phyloP scores from a whole-genome alignment of 2,797 vertebrate genomes.

The Phaenicophaeus curvirostris region DNA sequence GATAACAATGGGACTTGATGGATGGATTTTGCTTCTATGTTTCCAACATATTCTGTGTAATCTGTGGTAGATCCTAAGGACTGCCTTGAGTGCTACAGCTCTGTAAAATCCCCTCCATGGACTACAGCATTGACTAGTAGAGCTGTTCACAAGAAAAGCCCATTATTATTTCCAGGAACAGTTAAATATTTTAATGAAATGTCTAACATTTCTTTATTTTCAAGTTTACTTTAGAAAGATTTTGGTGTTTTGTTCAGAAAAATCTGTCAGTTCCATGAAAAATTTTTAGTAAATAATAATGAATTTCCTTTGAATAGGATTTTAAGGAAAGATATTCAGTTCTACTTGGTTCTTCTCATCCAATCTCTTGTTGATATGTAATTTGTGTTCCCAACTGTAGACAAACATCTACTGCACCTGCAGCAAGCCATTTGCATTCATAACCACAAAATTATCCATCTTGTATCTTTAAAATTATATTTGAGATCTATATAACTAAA shows the following conservation, averaged over 20 bases:
- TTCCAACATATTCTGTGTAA: background rate
- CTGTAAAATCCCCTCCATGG: background rate
- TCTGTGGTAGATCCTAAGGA: background rate
- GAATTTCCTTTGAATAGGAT: background rate
- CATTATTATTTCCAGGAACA: background rate
- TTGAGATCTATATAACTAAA: background rate
- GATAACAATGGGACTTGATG: background rate
- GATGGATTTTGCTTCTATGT: background rate
- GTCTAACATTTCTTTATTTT: background rate
- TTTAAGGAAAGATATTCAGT: background rate
- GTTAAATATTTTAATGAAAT: background rate
- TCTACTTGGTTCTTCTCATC: background rate
- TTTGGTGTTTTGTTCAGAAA: background rate
- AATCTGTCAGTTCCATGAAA: background rate
- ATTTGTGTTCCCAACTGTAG: background rate
- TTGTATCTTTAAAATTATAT: background rate
- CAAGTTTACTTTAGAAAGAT: background rate
- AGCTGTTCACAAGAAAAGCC: background rate
- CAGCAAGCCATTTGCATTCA: background rate
- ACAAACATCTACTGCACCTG: background rate
- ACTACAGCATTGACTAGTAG: background rate
- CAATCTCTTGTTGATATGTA: background rate
- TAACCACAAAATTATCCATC: background rate
- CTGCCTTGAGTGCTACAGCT: fast-evolving
- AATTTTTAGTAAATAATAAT: background rate